Conservation (phyloP, 2,888 invertebrate genomes). For the Machimus rusticus region DNA sequence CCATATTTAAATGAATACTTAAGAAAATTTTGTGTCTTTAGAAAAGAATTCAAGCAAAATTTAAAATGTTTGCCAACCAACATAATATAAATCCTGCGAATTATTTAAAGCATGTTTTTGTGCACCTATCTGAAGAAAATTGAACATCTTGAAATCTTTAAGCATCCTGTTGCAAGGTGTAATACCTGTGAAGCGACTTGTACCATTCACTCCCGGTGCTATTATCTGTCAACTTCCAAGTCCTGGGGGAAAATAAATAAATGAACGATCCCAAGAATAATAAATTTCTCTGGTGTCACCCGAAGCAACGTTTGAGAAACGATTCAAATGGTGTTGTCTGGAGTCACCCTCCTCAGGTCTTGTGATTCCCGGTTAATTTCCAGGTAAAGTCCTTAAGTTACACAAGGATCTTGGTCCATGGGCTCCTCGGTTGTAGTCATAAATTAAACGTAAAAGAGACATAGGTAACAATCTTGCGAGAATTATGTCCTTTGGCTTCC, state of each 20-base stretch:
- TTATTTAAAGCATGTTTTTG: background rate
- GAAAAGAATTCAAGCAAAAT: too few relatives aligned
- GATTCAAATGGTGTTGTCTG: background rate
- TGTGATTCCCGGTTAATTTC: background rate
- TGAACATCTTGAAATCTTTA: background rate
- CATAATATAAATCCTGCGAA: background rate
- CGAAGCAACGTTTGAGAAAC: background rate
- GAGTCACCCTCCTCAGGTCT: background rate
- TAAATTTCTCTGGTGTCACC: background rate
- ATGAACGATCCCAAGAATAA: background rate
- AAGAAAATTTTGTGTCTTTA: too few relatives aligned
- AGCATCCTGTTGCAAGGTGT: background rate
- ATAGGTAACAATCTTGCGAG: slow-evolving; percentile 10
- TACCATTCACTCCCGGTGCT: background rate
- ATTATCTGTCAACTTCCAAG: background rate
- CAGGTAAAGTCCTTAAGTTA: slow-evolving; percentile 1
- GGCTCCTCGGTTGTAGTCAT: background rate
- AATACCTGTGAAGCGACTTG: background rate
- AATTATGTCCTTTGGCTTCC: slow-evolving; percentile 1
- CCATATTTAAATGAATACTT: too few relatives aligned
- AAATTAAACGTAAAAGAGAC: slow-evolving; percentile 20
- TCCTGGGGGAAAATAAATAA: background rate
- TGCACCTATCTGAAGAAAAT: background rate
- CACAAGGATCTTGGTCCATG: background rate
- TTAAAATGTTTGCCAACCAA: too few relatives aligned